Evolutionary conservation across 2,888 invertebrate genomes (phyloP), one percentile per base, ranked within the genome.

Genomic region (Thelaira solivaga): DNA sequence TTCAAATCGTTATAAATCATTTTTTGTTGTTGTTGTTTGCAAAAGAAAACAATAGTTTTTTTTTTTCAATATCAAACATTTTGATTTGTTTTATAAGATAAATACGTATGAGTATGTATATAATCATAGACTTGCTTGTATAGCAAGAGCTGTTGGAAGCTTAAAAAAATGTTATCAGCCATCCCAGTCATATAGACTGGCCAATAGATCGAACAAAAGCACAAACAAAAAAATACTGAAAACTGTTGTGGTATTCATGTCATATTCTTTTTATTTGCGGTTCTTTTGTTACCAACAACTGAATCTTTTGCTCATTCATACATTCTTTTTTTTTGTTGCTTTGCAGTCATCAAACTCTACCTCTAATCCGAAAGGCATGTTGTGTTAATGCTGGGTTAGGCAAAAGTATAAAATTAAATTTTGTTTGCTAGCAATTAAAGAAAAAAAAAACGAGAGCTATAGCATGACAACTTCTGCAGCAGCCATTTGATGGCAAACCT

Each of bases 161-260:
- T n/a, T n/a, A n/a, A n/a, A n/a, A n/a, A n/a, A 61, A 4, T 34
- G 8, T 6, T 26, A 41, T 59, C 7, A 16, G 11, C 4, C 10
- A 24, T 26, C 3, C 4, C 16, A 26, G 29, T 6, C 22, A 29
- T 43, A 29, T 7, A 24, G 55, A 1, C 53, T 34, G 43, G 34
- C 16, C 43, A 65, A 10, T 2, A 39, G 31, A n/a, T 29, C 13
- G 8, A 20, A 39, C 10, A 24, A 39, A 64, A 51, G 26, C 36
- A 24, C 24, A 51, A 55, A 10, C 1, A 53, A 51, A 20, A 41
- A 20, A 31, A 41, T 18, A 39, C n/a, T 29, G 13, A 18, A n/a
- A n/a, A n/a, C n/a, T n/a, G n/a, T 45, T 49, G 34, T 62, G 68
- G 59, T 69, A 73, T 73, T 77, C 67, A 73, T 73, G 76, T 73